Evolutionary conservation across 1,140 invertebrate species (phyloP).

Genomic region (Lepeophtheirus salmonis): DNA sequence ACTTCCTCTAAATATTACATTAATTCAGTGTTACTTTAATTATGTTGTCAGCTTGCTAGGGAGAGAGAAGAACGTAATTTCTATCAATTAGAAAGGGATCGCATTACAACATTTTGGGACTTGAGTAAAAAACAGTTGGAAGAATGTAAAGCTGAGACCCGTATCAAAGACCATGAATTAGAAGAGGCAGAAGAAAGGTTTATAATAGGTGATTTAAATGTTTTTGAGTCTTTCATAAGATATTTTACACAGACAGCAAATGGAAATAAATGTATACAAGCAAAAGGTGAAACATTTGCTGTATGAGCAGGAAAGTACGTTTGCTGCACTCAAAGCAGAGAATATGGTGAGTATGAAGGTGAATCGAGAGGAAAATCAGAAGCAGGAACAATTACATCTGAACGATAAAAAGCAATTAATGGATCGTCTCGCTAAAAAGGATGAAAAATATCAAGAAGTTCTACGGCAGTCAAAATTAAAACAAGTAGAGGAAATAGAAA

Average conservation of each 20-base stretch:
- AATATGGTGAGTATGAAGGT: constrained; percentile 41
- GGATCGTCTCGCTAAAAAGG: constrained; percentile 50
- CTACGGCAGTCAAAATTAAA: constrained; percentile 36
- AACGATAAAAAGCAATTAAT: constrained; percentile 57
- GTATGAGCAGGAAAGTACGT: constrained; percentile 68
- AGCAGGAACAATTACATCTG: constrained; percentile 51
- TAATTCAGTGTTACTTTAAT: too few relatives aligned
- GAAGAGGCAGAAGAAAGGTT: constrained; percentile 66
- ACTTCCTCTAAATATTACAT: too few relatives aligned
- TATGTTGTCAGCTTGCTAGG: constrained; percentile 47
- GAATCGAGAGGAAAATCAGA: constrained; percentile 46
- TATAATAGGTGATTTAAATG: too few relatives aligned
- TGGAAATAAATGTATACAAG: constrained; percentile 65
- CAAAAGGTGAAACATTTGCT: constrained; percentile 80
- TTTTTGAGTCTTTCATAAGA: too few relatives aligned
- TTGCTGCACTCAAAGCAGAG: constrained; percentile 44
- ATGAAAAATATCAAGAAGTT: constrained; percentile 40
- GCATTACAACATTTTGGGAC: constrained; percentile 83
- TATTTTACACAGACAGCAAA: too few relatives aligned
- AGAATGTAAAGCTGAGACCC: constrained; percentile 46
- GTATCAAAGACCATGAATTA: constrained; percentile 57
- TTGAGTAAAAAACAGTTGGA: constrained; percentile 62
- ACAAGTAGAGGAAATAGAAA: constrained; percentile 41
- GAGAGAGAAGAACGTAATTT: constrained; percentile 86
- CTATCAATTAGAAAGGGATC: constrained; percentile 83